Base-by-base conservation (phyloP, 2,888 invertebrate species). In the Operophtera brumata region DNA sequence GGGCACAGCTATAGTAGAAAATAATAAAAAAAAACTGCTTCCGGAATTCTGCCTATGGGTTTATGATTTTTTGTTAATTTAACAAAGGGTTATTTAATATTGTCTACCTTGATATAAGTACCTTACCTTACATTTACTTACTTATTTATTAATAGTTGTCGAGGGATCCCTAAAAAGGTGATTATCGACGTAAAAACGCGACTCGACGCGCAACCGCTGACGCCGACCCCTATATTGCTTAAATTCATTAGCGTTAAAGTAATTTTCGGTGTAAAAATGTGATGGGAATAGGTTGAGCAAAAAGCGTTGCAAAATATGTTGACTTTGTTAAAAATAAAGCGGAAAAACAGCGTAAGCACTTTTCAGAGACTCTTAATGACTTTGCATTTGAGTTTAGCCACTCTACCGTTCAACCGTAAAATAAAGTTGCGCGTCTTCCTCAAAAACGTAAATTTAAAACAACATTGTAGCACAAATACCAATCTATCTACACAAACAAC, bases 221-320 rank as follows among this genome's bases (percentile, higher is more conserved):
- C 41, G 37, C 39, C 55, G 39, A 47, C 53, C 32, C 50, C 47
- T 53, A 44, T 54, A 58, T 51, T 58, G 50, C 57, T 54, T 57
- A 58, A 57, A 57, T 54, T 57, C 54, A 54, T 57, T 57, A 57
- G 41, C 46, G 50, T 54, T 47, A 50, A 51, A 54, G 54, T 54
- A 54, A 58, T 54, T 58, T 58, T 58, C 50, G 25, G 50, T 50
- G 50, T 47, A 49, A 58, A 58, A 58, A 54, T 46, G 39, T 49
- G 35, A 44, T 42, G 49, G 13, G 28, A 50, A 39, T 50, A 13
- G 51, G 43, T 43, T 28, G 11, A 39, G 13, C 11, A 28, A 50
- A 30, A 43, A 54, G 44, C 49, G 49, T 41, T 49, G 40, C 32
- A 36, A 49, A 53, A 49, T 39, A 20, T 52, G 46, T 45, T 44